Base-by-base conservation (phyloP, 2,888 invertebrate species). In the Dioctria rufipes region DNA sequence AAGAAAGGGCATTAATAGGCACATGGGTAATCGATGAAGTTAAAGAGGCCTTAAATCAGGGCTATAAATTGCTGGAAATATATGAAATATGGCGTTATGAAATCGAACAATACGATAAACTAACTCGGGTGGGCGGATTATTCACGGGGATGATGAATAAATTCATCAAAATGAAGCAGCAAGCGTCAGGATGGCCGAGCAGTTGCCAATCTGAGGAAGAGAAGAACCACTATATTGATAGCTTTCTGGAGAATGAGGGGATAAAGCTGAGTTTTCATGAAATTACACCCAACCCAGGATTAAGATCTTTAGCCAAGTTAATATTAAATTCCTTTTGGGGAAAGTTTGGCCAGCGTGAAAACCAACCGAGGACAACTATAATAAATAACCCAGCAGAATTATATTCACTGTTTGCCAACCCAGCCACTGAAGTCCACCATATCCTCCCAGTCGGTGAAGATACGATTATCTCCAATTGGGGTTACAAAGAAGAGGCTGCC, bases 41-140 rank as follows among this genome's bases (percentile, higher is more conserved):
- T 4, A 63, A 83, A 60, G 84, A 84, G 71, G 86, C 87, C 25
- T n/a, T 85, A 1, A 49, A 83, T 25, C 82, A 84, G 69, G 86
- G 85, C 0, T 87, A 86, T 63, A 71, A 78, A 40, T 79, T 87
- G 2, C 3, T 83, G 0, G 67, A 84, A 54, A 82, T 86, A 5
- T 83, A 83, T 49, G 86, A 86, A 81, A 84, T 87, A 6, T 86
- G 86, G 85, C 83, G 86, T 69, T 87, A 86, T 80, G 42, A 83
- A n/a, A 73, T 83, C 40, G 81, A 80, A 0, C 83, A 83, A 73
- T 84, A 85, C 63, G 42, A 84, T 65, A 61, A 11, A 13, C 4
- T 6, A 2, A 81, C 73, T 5, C 69, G 77, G 42, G 42, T 61
- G 0, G 83, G 82, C 0, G 85, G 84, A 2, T 61, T 84, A 42